Evolutionary conservation across 2,113 vertebrate genomes (phyloP).

Genomic region (Desmodus rotundus): DNA sequence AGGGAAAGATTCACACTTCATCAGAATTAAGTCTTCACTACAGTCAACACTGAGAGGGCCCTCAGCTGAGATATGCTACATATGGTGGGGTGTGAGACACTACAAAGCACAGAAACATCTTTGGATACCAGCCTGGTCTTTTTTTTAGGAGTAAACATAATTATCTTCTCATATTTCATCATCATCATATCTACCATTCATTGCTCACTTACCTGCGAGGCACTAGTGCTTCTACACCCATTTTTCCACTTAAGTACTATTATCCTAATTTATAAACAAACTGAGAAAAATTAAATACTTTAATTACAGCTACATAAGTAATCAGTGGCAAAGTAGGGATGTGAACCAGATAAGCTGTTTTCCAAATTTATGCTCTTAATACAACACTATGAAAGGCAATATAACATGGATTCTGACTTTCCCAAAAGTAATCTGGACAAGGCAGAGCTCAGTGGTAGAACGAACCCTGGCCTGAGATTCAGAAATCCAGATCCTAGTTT

Average conservation of each 20-base stretch:
- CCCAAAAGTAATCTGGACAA: background rate
- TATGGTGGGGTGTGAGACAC: background rate
- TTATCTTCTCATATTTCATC: background rate
- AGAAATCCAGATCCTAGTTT: background rate
- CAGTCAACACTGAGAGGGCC: background rate
- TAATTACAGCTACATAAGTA: background rate
- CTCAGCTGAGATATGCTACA: background rate
- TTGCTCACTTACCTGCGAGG: background rate
- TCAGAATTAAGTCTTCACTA: background rate
- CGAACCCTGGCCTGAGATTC: background rate
- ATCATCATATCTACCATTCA: background rate
- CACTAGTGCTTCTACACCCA: background rate
- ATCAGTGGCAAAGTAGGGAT: background rate
- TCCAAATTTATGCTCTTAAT: background rate
- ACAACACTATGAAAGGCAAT: background rate
- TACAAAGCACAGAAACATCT: background rate
- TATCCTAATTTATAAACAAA: constrained; percentile 1
- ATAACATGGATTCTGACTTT: background rate
- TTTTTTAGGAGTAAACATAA: background rate
- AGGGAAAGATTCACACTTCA: background rate
- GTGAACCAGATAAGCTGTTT: background rate
- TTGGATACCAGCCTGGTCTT: background rate
- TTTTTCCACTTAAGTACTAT: background rate
- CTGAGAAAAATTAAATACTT: background rate
- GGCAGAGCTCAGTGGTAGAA: background rate